A percentile compares a stretch with the other conserved stretches of the same genome.
Conservation (phyloP, 2,113 vertebrate species). For the Lota lota region DNA sequence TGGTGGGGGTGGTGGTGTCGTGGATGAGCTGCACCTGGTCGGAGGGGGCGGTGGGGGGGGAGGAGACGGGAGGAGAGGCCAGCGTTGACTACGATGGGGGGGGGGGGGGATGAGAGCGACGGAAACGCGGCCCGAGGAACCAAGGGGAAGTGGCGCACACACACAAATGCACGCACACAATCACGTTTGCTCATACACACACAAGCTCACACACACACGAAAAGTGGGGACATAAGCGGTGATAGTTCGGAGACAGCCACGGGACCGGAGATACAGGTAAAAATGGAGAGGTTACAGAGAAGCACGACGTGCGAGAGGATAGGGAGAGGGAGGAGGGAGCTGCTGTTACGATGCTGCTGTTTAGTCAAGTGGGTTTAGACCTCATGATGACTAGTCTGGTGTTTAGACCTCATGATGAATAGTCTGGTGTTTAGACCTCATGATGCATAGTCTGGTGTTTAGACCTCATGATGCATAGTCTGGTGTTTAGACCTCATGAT, state of each 20-base stretch:
- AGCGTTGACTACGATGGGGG: constrained; percentile 62
- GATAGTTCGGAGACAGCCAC: constrained; percentile 35
- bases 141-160: constrained; percentile 18
- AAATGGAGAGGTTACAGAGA: constrained; percentile 53
- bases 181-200: no score
- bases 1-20: constrained; percentile 84
- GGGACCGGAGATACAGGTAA: constrained; percentile 47
- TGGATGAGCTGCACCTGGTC: constrained; percentile 94
- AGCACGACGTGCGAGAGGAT: constrained; percentile 45
- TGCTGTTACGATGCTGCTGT: no score
- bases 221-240: background rate
- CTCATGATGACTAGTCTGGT: no score
- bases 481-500: no score
- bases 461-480: no score
- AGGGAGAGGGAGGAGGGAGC: constrained; percentile 22
- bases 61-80: constrained; percentile 70
- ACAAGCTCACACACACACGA: no score
- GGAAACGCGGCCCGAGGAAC: constrained; percentile 42
- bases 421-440: no score
- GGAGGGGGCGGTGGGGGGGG: constrained; percentile 26
- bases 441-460: no score
- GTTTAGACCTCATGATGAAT: no score
- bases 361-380: no score
- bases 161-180: no score
- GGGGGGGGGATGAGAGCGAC: constrained; percentile 12